Percentiles rank a stretch among this genome's conserved stretches.
These are phyloP conservation scores for Antheraea mylitta DNA, from an alignment of 1,140 invertebrate species.

Conservation along the genomic window DNA sequence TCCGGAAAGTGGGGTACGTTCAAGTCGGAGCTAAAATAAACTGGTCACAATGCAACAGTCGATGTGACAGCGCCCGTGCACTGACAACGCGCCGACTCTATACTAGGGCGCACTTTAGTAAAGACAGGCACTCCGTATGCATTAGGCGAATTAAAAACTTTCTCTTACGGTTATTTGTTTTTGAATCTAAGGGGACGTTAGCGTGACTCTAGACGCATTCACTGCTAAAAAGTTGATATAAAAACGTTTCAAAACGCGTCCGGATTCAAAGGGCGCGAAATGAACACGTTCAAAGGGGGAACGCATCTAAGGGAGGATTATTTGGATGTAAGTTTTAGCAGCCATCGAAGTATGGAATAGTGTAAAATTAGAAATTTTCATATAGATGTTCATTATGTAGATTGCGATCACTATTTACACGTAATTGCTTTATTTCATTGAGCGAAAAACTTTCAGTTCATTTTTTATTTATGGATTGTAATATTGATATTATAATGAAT, in stretches of 20 bases:
- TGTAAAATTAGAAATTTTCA: too few species aligned
- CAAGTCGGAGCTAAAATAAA: constrained; percentile 60
- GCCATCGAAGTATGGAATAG: not conserved
- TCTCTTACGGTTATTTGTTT: constrained; percentile 60
- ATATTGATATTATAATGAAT: too few species aligned
- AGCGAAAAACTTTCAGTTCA: too few species aligned
- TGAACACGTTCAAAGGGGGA: constrained; percentile 63
- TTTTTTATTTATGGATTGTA: too few species aligned
- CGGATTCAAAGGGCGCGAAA: constrained; percentile 55
- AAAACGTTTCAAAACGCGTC: constrained; percentile 55
- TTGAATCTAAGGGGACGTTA: constrained; percentile 40
- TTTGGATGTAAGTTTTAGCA: not conserved
- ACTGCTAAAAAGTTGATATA: constrained; percentile 55
- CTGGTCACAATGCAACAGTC: constrained; percentile 60
- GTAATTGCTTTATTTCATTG: too few species aligned
- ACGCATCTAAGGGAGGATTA: constrained; percentile 30
- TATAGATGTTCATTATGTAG: too few species aligned
- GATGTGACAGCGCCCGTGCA: constrained; percentile 51
- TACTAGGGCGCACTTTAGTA: constrained; percentile 58
- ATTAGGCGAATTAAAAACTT: constrained; percentile 76
- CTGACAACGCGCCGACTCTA: constrained; percentile 39
- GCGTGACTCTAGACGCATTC: constrained; percentile 37
- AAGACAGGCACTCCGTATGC: constrained; percentile 57
- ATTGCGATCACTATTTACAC: too few species aligned
- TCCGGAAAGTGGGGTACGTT: constrained; percentile 52